Percentiles rank a stretch among this genome's conserved stretches.
These are phyloP conservation scores for Scrobipalpa costella DNA, from an alignment of 2,888 invertebrate genomes.

Conservation along the genomic window DNA sequence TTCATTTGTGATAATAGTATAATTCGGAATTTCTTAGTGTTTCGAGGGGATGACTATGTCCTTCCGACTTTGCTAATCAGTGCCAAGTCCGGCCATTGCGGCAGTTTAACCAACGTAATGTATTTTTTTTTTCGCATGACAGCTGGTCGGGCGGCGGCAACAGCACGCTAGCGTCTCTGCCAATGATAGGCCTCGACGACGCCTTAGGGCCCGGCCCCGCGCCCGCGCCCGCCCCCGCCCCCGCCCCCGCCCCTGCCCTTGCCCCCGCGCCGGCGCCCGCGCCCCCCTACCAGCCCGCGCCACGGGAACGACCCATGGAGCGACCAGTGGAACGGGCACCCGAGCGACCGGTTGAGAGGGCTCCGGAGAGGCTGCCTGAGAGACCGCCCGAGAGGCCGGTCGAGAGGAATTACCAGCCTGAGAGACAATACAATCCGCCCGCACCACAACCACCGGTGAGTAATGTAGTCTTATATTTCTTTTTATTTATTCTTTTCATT, in stretches of 20 bases:
- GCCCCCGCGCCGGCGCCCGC: slow-evolving; percentile 32
- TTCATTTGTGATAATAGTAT: too few species aligned
- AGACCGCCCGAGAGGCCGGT: not conserved
- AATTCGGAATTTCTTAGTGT: too few species aligned
- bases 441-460: slow-evolving; percentile 14
- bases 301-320: not conserved
- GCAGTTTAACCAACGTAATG: too few species aligned
- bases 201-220: slow-evolving; percentile 47
- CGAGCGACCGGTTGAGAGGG: not conserved
- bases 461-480: not conserved
- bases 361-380: not conserved
- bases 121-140: not conserved
- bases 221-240: slow-evolving; percentile 37
- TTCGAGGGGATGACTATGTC: too few species aligned
- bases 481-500: too few species aligned
- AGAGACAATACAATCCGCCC: slow-evolving; percentile 7
- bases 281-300: slow-evolving; percentile 30
- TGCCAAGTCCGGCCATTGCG: too few species aligned
- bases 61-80: too few species aligned
- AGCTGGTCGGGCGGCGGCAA: slow-evolving; percentile 84
- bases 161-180: slow-evolving; percentile 87
- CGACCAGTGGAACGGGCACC: not conserved
- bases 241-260: too few species aligned
- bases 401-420: not conserved
- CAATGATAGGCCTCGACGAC: slow-evolving; percentile 88